Evolutionary conservation across 2,888 invertebrate species (phyloP), one percentile per base, ranked within the genome.

Genomic region (Lochmaea capreae): DNA sequence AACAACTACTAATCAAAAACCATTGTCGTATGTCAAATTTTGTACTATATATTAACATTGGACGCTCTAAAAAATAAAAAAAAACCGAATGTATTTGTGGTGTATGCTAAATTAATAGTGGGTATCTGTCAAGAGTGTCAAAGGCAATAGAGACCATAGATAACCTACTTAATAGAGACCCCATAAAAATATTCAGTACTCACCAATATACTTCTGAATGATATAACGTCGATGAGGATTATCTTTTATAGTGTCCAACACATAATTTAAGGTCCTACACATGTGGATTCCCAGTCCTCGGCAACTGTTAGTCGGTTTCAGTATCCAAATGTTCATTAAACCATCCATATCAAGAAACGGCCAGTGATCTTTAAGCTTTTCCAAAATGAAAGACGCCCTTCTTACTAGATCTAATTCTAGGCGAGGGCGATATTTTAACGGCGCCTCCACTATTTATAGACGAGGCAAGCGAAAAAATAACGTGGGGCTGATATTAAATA

Each of bases 11-110:
- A 0, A 96, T 93, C 67, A 97, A 87, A 86, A 96, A 96, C 91
- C 96, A 97, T 87, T 96, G 95, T 10, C 97, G 90, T 77, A 97
- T 95, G 84, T 97, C 97, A 85, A 97, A 97, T 88, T 97, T 97
- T 0, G 95, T 96, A 75, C 93, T 92, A 85, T 95, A 90, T 57
- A 97, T 92, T 61, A 97, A 87, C 62, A 96, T 86, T 0, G 97
- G 97, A 62, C 93, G 91, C 87, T 87, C 87, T 87, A 74, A 73
- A 85, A 77, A 76, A n/a, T 57, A 57, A 63, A 22, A 39, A 14
- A 54, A 57, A 33, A 33, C 33, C 33, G 8, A 33, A 33, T 33
- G 33, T 33, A 33, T 33, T 22, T 22, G 22, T n/a, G n/a, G n/a
- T n/a, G n/a, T n/a, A n/a, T n/a, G n/a, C n/a, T n/a, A n/a, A n/a